These are phyloP conservation scores for Oryzias melastigma DNA, from an alignment of 2,113 vertebrate species.

Conservation along the genomic window DNA sequence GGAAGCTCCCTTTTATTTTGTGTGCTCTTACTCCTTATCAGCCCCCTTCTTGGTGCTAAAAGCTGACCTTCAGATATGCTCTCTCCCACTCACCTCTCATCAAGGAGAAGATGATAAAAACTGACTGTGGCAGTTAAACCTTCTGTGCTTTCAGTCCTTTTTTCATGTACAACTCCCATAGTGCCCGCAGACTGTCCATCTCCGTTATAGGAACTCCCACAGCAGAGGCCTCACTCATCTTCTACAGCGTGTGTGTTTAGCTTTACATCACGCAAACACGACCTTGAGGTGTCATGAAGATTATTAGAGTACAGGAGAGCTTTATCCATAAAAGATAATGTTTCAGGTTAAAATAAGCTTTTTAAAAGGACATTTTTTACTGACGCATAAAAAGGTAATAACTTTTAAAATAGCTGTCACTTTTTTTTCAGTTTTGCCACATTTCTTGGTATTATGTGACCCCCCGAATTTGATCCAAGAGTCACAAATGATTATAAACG, in stretches of 20 bases:
- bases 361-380: no score
- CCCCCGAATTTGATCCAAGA: slow-evolving; percentile 13
- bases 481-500: slow-evolving; percentile 23
- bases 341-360: no score
- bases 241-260: slow-evolving; percentile 1
- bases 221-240: slow-evolving; percentile 39
- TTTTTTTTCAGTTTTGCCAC: slow-evolving; percentile 13
- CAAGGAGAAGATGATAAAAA: slow-evolving; percentile 64
- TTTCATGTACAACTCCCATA: slow-evolving; percentile 16
- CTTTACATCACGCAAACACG: slow-evolving; percentile 34
- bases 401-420: slow-evolving; percentile 9
- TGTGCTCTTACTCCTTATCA: slow-evolving; percentile 53
- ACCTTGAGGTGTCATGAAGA: no score
- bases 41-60: slow-evolving; percentile 41
- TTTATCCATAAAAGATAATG: no score
- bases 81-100: slow-evolving; percentile 51
- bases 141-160: slow-evolving; percentile 10
- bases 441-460: slow-evolving; percentile 15
- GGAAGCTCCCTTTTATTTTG: slow-evolving; percentile 24
- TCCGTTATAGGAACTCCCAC: slow-evolving; percentile 31
- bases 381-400: no score
- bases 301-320: no score
- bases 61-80: slow-evolving; percentile 65
- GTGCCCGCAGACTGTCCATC: slow-evolving; percentile 15
- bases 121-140: slow-evolving; percentile 51